A percentile compares a stretch with the other conserved stretches of the same genome.
Conservation (phyloP, 1,140 invertebrate genomes). For the Latrodectus geometricus region DNA sequence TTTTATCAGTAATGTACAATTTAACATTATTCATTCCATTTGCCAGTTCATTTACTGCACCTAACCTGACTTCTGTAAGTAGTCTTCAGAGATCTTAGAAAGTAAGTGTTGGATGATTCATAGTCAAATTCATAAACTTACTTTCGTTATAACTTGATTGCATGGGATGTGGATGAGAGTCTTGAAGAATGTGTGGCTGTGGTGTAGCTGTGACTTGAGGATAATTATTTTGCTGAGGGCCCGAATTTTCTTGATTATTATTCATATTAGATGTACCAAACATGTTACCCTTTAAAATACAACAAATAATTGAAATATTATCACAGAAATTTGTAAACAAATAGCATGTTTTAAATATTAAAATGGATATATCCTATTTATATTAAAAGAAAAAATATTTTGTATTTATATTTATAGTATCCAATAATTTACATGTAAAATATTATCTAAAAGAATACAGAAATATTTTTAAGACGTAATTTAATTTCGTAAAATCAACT, state of each 20-base stretch:
- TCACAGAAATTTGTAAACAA: neutral
- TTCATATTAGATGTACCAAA: conserved; percentile 8
- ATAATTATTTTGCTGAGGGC: neutral
- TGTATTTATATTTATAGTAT: too few relatives aligned
- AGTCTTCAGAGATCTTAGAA: too few relatives aligned
- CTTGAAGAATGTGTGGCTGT: conserved; percentile 1
- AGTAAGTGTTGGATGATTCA: too few relatives aligned
- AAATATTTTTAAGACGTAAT: too few relatives aligned
- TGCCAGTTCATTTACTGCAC: too few relatives aligned
- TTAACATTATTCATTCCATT: too few relatives aligned
- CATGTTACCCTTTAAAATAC: conserved; percentile 5
- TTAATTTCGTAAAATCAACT: too few relatives aligned
- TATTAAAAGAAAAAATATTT: neutral
- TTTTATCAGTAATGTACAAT: too few relatives aligned
- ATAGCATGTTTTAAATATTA: neutral
- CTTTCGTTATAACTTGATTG: conserved; percentile 31
- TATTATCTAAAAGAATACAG: too few relatives aligned
- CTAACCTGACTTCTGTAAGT: too few relatives aligned
- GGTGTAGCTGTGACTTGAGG: neutral
- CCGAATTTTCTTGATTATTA: conserved; percentile 10
- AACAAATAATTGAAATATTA: neutral
- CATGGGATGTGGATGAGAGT: conserved; percentile 13
- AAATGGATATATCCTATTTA: neutral
- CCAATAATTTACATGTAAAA: too few relatives aligned
- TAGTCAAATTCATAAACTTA: conserved; percentile 4